Evolutionary conservation across 2,113 vertebrate genomes (phyloP).

Genomic region (Hassar affinis): DNA sequence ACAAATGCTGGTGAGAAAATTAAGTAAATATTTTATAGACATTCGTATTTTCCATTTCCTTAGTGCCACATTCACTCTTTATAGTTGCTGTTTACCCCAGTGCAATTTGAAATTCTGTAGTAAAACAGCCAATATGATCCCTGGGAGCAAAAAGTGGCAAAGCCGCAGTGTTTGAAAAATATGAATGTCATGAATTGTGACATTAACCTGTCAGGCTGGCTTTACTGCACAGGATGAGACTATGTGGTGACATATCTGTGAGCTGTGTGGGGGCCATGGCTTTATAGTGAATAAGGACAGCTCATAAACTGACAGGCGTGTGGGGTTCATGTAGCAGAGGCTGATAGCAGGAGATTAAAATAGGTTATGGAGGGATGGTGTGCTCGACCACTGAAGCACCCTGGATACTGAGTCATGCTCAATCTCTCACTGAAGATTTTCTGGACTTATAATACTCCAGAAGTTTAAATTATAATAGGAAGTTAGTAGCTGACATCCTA

Average conservation of each 20-base stretch:
- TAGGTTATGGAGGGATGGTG: slow-evolving; percentile 61
- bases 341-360: slow-evolving; percentile 67
- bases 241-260: slow-evolving; percentile 38
- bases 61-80: slow-evolving; percentile 8
- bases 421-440: background rate
- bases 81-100: slow-evolving; percentile 37
- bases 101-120: slow-evolving; percentile 45
- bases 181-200: slow-evolving; percentile 64
- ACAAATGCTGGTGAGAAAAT: slow-evolving; percentile 23
- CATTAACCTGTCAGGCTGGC: slow-evolving; percentile 63
- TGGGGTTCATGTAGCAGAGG: slow-evolving; percentile 52
- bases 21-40: slow-evolving; percentile 36
- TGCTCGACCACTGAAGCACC: slow-evolving; percentile 55
- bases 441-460: slow-evolving; percentile 1
- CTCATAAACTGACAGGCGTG: slow-evolving; percentile 59
- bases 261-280: slow-evolving; percentile 35
- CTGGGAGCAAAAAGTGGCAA: slow-evolving; percentile 46
- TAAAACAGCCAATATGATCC: slow-evolving; percentile 50
- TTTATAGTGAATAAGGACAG: slow-evolving; percentile 55
- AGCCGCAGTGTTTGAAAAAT: slow-evolving; percentile 49
- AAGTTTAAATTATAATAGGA: background rate
- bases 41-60: background rate
- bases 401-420: slow-evolving; percentile 44
- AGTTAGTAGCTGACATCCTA: background rate
- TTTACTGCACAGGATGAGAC: slow-evolving; percentile 42